phyloP scores from a whole-genome alignment of 2,113 vertebrate genomes.

The Barbus barbus region DNA sequence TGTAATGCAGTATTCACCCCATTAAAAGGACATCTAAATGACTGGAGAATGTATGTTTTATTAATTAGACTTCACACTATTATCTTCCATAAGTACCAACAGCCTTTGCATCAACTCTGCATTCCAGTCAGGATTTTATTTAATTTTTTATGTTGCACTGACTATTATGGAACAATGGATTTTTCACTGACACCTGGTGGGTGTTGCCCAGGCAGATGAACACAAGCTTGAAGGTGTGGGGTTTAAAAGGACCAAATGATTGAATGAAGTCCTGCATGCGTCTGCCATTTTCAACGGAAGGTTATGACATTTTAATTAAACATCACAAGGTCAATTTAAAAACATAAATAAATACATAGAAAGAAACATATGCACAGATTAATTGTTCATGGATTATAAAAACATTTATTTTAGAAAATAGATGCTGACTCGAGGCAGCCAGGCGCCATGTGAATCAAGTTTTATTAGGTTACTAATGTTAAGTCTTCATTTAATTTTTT shows the following conservation, averaged over 20 bases:
- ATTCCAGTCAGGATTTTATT: background rate
- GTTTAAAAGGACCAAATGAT: background rate
- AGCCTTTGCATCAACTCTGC: background rate
- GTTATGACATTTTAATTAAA: background rate
- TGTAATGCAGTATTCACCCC: conserved; percentile 51
- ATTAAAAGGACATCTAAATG: conserved; percentile 52
- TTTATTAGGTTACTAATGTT: background rate
- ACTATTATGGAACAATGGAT: background rate
- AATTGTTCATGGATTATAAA: background rate
- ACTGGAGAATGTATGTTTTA: conserved; percentile 17
- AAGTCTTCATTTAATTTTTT: background rate
- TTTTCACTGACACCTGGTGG: background rate
- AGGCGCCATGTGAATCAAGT: background rate
- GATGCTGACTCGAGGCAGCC: background rate
- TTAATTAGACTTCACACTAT: background rate
- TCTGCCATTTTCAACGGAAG: background rate
- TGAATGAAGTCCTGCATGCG: background rate
- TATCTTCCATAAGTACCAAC: background rate
- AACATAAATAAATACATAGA: background rate
- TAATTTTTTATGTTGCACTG: background rate
- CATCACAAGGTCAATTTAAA: background rate
- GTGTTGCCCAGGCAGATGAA: background rate
- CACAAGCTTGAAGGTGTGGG: background rate
- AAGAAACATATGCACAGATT: background rate
- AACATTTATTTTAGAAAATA: background rate